Evolutionary conservation across 2,113 vertebrate species (phyloP), one percentile per base, ranked within the genome.

Genomic region (Psittacula cyanocephala): DNA sequence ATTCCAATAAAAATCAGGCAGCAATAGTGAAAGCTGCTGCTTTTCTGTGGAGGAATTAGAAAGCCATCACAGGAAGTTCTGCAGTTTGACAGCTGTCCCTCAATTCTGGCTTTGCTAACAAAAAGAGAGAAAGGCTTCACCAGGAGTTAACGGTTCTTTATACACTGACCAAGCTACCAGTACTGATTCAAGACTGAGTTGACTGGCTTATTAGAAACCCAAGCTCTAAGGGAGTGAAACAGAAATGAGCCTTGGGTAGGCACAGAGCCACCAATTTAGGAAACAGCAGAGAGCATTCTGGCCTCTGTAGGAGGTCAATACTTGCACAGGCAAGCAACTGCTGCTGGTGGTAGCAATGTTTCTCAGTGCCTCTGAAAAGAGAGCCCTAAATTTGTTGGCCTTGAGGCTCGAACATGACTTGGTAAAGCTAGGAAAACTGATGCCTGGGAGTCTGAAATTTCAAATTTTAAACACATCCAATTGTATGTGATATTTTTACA

Each of bases 391-490:
- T 76, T 76, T 80, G 49, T n/a, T 95, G 71, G 94, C 91, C 88
- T 89, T 89, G 29, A 94, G 96, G 85, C 88, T 76, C 88, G 77
- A 94, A 69, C 83, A 85, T 91, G 94, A 95, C 94, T 97, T 96
- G 84, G 91, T 94, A 91, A 31, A 91, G 63, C 62, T n/a, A 23
- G 27, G 17, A 94, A 94, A 93, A 89, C 1, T 57, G 74, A 95
- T 92, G 91, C 62, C 78, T 28, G 57, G 52, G 65, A 95, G 84
- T 47, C 37, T 68, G 29, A 86, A 84, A 86, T 84, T 83, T 91
- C 76, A 80, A 59, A 65, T 80, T 93, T 94, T 80, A 85, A 85
- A 39, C 28, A 22, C 62, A 82, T 85, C 64, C 86, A 93, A 55
- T 39, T 93, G 70, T 28, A 86, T 2, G 24, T 43, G 63, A 3